Conservation (phyloP, 2,888 invertebrate genomes). For the Exocentrus adspersus region DNA sequence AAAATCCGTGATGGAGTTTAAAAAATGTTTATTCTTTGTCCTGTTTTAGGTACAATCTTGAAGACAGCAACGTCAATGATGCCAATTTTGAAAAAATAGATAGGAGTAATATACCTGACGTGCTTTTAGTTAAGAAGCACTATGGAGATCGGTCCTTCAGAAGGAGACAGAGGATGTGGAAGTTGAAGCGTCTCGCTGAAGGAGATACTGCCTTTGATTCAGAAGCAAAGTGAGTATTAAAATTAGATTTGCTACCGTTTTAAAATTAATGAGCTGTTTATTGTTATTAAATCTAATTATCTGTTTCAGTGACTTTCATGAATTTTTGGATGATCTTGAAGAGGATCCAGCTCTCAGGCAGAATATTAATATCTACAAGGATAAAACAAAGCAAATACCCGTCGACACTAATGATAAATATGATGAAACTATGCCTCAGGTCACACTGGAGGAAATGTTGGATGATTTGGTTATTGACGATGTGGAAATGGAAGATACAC, state of each 20-base stretch:
- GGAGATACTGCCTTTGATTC: constrained; percentile 72
- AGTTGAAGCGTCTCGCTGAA: constrained; percentile 85
- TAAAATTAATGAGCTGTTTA: background rate
- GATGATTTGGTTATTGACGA: constrained; percentile 88
- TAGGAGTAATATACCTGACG: constrained; percentile 79
- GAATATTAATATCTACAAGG: constrained; percentile 92
- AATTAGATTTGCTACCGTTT: background rate
- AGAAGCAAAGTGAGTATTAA: constrained; percentile 69
- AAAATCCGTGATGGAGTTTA: too few species aligned
- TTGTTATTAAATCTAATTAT: too few species aligned
- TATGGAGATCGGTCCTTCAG: constrained; percentile 79
- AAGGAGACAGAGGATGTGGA: constrained; percentile 86
- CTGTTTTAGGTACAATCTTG: constrained; percentile 79
- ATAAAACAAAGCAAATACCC: constrained; percentile 66
- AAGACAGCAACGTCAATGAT: constrained; percentile 93
- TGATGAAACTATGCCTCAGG: constrained; percentile 72
- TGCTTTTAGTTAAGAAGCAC: constrained; percentile 93
- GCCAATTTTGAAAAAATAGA: constrained; percentile 85
- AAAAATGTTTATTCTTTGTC: too few species aligned
- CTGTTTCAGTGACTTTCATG: constrained; percentile 84
- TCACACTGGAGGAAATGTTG: constrained; percentile 92
- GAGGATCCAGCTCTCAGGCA: constrained; percentile 91
- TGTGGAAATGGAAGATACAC: constrained; percentile 75
- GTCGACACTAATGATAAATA: constrained; percentile 70
- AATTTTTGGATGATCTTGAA: constrained; percentile 97